Evolutionary conservation across 2,113 vertebrate genomes (phyloP), one percentile per base, ranked within the genome.

Genomic region (Eptesicus fuscus): DNA sequence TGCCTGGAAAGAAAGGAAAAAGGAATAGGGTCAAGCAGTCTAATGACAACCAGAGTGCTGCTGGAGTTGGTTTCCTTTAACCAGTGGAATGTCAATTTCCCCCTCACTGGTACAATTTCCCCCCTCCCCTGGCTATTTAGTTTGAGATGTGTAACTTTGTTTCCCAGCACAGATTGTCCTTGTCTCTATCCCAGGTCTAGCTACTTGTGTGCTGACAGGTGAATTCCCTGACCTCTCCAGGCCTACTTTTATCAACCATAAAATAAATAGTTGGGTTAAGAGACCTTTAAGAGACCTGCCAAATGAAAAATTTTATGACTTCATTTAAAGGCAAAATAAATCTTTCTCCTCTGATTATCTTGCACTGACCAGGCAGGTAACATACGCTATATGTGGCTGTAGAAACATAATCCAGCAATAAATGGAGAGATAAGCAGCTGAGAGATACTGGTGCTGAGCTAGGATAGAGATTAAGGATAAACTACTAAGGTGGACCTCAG

Each of bases 321-420:
- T 94, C 32, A 85, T 51, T 23, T 93, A 86, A 96, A 95, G 73
- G 71, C 20, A 88, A 80, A 97, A 94, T 76, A 94, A 97, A 88
- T 94, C 83, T 73, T 91, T 94, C 65, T 88, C 90, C 71, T 93
- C 91, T 91, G 89, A 95, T 96, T 96, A 94, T 93, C 78, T 96
- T 78, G 61, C 16, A 67, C 51, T 93, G 78, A 32, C 14, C 78
- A 25, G 11, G 61, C 53, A 85, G 47, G 69, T 82, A 85, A n/a
- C 73, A 84, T 28, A 59, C 59, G 71, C 42, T 74, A 5, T 71
- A 20, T 84, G 35, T 74, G 77, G 56, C 61, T 88, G 71, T 40
- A 53, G 69, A 90, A 30, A 84, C 23, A 77, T 65, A 94, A 85
- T 94, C 73, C 59, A 84, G 40, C 9, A 85, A n/a, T 47, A n/a